Base-by-base conservation (phyloP, 2,797 vertebrate species). In the Pseudomugil gertrudae region DNA sequence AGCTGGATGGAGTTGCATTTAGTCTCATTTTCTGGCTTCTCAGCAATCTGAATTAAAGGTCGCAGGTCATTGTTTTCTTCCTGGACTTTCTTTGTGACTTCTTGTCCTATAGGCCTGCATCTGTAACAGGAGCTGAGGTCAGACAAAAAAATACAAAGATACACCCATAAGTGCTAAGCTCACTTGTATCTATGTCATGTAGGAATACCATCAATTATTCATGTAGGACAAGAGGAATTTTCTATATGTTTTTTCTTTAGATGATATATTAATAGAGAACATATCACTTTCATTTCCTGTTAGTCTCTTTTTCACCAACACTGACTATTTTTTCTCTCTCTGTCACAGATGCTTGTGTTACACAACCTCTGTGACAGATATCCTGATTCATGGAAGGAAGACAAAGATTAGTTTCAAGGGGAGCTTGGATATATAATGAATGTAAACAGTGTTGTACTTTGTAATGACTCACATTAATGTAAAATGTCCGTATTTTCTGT, bases 121-220 rank as follows among this genome's bases (percentile, higher is more conserved):
- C 57, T 78, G 87, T 87, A 89, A 89, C 50, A 15, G 9, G 68
- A 89, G 65, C 68, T 58, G 63, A 23, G 32, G 35, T 69, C 56
- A 76, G 32, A 50, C 27, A 48, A 29, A 48, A 38, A 69, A 9
- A 43, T n/a, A n/a, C 48, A 65, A 4, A 30, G 26, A 55, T 47
- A 24, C 15, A 62, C 35, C 61, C 51, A 55, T 57, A 79, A 52
- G 36, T 66, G 66, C 23, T 69, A 63, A 47, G 32, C 10, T 29
- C 59, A 78, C 17, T 1, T 86, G 85, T 81, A 87, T 87, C 77
- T 61, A 79, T 88, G 73, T 76, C 87, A 79, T 80, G 80, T 86
- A 87, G 84, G 82, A 88, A 70, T 57, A 65, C 38, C 50, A 89
- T 91, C 62, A 89, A 91, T 90, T 91, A 92, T 92, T 91, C 83